A percentile compares a stretch with the other conserved stretches of the same genome.
These are phyloP conservation scores for Solen grandis DNA, from an alignment of 1,140 invertebrate species.

Conservation along the genomic window DNA sequence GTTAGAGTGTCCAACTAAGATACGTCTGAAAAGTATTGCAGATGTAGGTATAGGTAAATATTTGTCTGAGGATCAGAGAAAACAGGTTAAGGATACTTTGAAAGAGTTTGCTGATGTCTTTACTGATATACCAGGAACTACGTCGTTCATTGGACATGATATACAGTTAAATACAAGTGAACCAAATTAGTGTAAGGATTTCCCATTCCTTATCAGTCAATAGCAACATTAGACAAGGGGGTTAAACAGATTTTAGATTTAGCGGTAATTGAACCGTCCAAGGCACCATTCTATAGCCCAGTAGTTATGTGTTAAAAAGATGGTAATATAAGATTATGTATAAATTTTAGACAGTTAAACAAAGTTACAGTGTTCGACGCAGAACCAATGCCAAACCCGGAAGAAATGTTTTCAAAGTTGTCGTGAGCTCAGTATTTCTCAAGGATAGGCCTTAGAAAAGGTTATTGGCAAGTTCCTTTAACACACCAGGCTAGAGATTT, in stretches of 20 bases:
- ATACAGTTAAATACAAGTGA: slow-evolving; percentile 27
- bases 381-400: slow-evolving; percentile 64
- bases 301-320: slow-evolving; percentile 81
- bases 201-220: slow-evolving; percentile 42
- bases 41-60: slow-evolving; percentile 35
- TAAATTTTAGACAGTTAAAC: slow-evolving; percentile 80
- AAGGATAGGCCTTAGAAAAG: too few species aligned
- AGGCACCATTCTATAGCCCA: slow-evolving; percentile 65
- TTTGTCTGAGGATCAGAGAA: slow-evolving; percentile 22
- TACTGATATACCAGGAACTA: slow-evolving; percentile 50
- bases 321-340: too few species aligned
- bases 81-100: slow-evolving; percentile 28
- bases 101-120: too few species aligned
- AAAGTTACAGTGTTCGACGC: slow-evolving; percentile 58
- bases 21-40: slow-evolving; percentile 23
- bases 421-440: slow-evolving; percentile 76
- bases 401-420: slow-evolving; percentile 59
- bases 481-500: too few species aligned
- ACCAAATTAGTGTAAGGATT: slow-evolving; percentile 35
- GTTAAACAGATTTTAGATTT: slow-evolving; percentile 54
- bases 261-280: slow-evolving; percentile 67
- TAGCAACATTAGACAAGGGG: slow-evolving; percentile 48
- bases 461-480: too few species aligned
- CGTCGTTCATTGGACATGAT: too few species aligned
- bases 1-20: background rate